phyloP scores from a whole-genome alignment of 1,140 invertebrate species.

The Branchinecta lynchi region DNA sequence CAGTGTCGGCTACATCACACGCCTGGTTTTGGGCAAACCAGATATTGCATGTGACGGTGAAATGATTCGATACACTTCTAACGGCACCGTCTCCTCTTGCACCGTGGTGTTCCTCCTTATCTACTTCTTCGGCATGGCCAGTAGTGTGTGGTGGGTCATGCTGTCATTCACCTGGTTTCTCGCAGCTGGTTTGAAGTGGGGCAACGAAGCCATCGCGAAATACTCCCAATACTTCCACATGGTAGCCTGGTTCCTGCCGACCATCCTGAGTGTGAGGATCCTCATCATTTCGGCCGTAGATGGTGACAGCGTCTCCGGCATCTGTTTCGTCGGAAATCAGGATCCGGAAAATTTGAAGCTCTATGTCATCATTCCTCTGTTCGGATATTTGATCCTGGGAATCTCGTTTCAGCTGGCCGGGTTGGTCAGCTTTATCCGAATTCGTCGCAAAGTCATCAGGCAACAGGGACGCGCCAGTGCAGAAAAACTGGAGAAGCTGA shows the following conservation, averaged over 20 bases:
- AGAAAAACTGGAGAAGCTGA: constrained; percentile 35
- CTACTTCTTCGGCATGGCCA: constrained; percentile 88
- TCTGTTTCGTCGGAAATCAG: constrained; percentile 54
- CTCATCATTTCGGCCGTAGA: constrained; percentile 65
- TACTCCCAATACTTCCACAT: constrained; percentile 88
- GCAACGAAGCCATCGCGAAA: constrained; percentile 85
- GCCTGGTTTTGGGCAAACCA: constrained; percentile 50
- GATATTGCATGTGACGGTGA: constrained; percentile 72
- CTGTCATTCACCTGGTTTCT: constrained; percentile 86
- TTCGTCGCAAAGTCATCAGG: constrained; percentile 31
- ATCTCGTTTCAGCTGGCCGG: constrained; percentile 29
- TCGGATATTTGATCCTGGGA: constrained; percentile 34
- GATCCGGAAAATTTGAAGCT: constrained; percentile 56
- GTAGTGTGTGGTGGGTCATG: constrained; percentile 87
- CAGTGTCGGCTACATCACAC: constrained; percentile 74
- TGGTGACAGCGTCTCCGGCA: constrained; percentile 40
- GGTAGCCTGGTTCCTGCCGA: constrained; percentile 73
- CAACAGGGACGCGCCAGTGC: constrained; percentile 29
- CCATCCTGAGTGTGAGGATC: constrained; percentile 67
- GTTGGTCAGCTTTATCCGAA: constrained; percentile 31
- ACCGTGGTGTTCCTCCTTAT: constrained; percentile 72
- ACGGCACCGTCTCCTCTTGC: constrained; percentile 50
- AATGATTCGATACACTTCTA: constrained; percentile 32
- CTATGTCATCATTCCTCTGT: constrained; percentile 69
- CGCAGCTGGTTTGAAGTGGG: constrained; percentile 85